Conservation (phyloP, 2,888 invertebrate species). For the Abrostola tripartita region DNA sequence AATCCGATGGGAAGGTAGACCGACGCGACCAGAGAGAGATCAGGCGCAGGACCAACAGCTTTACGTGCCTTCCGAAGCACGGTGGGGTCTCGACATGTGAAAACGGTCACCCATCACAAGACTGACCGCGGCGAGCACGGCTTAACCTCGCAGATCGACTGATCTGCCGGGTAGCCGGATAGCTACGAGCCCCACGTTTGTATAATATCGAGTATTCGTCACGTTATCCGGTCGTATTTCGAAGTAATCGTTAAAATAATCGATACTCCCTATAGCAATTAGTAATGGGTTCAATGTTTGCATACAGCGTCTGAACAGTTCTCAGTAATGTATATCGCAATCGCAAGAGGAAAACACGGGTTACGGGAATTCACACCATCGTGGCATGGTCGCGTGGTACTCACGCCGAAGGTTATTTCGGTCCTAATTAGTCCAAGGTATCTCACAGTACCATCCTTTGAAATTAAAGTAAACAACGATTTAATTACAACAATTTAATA, state of each 20-base stretch:
- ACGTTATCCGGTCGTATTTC: background rate
- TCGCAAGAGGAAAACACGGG: slow-evolving; percentile 41
- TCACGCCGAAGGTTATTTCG: slow-evolving; percentile 25
- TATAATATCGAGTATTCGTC: too few species aligned
- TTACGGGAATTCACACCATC: slow-evolving; percentile 36
- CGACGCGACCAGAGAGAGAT: too few species aligned
- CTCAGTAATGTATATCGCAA: slow-evolving; percentile 24
- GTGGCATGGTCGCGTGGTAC: background rate
- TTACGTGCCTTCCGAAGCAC: too few species aligned
- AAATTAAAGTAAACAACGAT: slow-evolving; percentile 19
- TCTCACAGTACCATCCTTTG: background rate
- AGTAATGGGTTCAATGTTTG: background rate
- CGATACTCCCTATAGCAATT: background rate
- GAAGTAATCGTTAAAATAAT: background rate
- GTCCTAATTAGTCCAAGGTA: slow-evolving; percentile 30
- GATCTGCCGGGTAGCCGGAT: too few species aligned
- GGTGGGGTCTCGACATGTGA: too few species aligned
- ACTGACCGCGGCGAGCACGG: too few species aligned
- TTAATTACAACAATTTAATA: slow-evolving; percentile 15
- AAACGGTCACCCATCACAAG: too few species aligned
- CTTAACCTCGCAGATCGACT: too few species aligned
- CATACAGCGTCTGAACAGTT: slow-evolving; percentile 6
- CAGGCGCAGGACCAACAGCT: too few species aligned
- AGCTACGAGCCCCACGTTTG: too few species aligned
- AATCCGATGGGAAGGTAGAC: too few species aligned